phyloP scores from a whole-genome alignment of 2,113 vertebrate genomes.

The Aviceda subcristata region DNA sequence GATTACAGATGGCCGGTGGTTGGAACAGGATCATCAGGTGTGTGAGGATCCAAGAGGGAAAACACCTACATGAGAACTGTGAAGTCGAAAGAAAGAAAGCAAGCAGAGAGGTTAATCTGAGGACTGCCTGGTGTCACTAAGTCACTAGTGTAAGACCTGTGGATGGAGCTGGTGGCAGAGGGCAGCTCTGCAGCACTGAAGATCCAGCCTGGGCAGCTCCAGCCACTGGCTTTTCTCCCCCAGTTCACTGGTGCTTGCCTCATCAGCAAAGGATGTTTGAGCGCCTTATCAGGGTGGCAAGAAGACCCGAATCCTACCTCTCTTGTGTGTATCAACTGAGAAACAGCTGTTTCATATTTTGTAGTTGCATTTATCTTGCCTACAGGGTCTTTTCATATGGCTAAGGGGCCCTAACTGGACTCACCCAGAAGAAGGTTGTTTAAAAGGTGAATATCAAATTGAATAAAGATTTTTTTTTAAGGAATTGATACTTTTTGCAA shows the following conservation, averaged over 20 bases:
- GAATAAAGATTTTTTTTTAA: neutral
- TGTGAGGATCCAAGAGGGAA: neutral
- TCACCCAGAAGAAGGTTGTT: neutral
- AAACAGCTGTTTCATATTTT: neutral
- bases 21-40: neutral
- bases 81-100: neutral
- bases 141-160: neutral
- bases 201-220: neutral
- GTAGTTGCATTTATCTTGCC: neutral
- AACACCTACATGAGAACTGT: neutral
- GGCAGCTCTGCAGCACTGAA: neutral
- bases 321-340: neutral
- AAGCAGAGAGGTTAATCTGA: neutral
- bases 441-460: neutral
- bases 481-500: neutral
- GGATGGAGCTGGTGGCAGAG: neutral
- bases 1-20: neutral
- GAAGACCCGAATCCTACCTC: neutral
- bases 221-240: neutral
- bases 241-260: neutral
- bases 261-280: neutral
- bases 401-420: neutral
- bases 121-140: neutral
- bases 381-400: neutral
- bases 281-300: neutral